Evolutionary conservation across 2,888 invertebrate genomes (phyloP).

Genomic region (Leptogaster cylindrica): DNA sequence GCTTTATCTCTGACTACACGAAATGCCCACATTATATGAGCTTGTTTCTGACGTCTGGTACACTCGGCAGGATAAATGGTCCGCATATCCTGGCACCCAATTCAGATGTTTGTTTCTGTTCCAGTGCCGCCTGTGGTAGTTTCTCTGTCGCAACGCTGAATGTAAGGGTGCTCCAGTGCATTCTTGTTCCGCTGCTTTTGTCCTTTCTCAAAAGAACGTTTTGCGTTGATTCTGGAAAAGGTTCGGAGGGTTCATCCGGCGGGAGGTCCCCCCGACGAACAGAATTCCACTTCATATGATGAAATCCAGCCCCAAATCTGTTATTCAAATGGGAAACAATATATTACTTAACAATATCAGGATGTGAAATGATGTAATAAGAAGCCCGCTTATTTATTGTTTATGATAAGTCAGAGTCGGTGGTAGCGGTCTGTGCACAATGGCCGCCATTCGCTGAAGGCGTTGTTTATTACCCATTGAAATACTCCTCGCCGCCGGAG

Average conservation of each 20-base stretch:
- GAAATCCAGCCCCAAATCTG: constrained; percentile 36
- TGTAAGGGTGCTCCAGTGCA: constrained; percentile 24
- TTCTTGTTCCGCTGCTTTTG: constrained; percentile 23
- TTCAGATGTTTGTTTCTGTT: constrained; percentile 30
- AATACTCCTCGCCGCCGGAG: too few species aligned
- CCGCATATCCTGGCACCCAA: constrained; percentile 28
- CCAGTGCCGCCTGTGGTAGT: not conserved
- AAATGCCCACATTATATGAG: constrained; percentile 37
- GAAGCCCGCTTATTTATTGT: constrained; percentile 39
- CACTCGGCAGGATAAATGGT: constrained; percentile 26
- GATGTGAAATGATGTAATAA: constrained; percentile 43
- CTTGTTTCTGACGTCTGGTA: constrained; percentile 24
- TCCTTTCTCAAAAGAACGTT: constrained; percentile 1
- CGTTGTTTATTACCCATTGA: not conserved
- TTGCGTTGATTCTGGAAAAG: not conserved
- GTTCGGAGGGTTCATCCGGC: too few species aligned
- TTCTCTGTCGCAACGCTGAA: not conserved
- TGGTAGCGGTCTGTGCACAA: constrained; percentile 27
- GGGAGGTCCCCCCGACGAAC: constrained; percentile 12
- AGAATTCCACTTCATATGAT: too few species aligned
- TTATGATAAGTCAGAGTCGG: constrained; percentile 24
- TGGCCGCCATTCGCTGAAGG: not conserved
- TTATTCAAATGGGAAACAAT: constrained; percentile 44
- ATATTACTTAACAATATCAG: constrained; percentile 46
- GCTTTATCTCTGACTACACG: constrained; percentile 39